Evolutionary conservation across 1,140 invertebrate genomes (phyloP).

Genomic region (Charaxes varanes): DNA sequence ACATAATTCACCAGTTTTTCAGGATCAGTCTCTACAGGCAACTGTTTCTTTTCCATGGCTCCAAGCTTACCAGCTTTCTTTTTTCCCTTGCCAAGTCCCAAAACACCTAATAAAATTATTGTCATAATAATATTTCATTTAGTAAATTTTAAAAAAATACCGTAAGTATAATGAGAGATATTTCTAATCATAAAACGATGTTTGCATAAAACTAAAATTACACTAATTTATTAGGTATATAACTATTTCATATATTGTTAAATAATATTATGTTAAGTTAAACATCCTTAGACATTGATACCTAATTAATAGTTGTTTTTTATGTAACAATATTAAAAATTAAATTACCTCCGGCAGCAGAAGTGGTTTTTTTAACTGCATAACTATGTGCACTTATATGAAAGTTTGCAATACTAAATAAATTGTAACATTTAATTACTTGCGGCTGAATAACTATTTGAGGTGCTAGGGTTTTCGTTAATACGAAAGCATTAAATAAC

Average conservation of each 20-base stretch:
- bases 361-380: slow-evolving; percentile 56
- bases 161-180: background rate
- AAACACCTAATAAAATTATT: slow-evolving; percentile 36
- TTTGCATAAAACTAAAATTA: too few relatives aligned
- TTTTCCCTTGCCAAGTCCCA: slow-evolving; percentile 68
- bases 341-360: slow-evolving; percentile 52
- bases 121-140: background rate
- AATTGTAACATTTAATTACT: background rate
- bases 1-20: slow-evolving; percentile 85
- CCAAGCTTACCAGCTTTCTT: slow-evolving; percentile 77
- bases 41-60: slow-evolving; percentile 79
- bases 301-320: background rate
- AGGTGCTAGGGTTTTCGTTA: too few relatives aligned
- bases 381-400: slow-evolving; percentile 25
- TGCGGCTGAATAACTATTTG: too few relatives aligned
- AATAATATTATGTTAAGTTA: too few relatives aligned
- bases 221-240: too few relatives aligned
- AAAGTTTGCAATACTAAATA: slow-evolving; percentile 5
- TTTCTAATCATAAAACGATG: background rate
- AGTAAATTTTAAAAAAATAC: background rate
- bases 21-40: slow-evolving; percentile 91
- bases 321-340: background rate
- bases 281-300: too few relatives aligned
- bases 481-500: too few relatives aligned
- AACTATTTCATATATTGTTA: too few relatives aligned